Base-by-base conservation (phyloP, 2,888 invertebrate genomes). In the Diplolepis rosae region DNA sequence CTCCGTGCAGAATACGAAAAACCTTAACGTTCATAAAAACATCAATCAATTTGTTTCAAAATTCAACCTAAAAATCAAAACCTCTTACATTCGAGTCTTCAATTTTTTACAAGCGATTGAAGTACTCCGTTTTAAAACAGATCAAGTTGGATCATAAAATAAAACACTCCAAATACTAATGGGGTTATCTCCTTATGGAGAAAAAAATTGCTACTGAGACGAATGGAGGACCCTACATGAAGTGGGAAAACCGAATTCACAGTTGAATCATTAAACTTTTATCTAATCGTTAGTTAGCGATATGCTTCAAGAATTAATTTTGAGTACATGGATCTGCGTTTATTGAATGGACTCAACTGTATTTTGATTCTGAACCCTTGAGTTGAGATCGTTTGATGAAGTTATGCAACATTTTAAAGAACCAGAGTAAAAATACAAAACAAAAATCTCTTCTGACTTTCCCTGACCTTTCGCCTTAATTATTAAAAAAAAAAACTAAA, bases 291-390 rank as follows among this genome's bases (percentile, higher is more conserved):
- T n/a, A 61, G 61, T 39, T 39, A 24, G 39, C 24, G 35, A n/a
- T 61, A 61, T 39, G 22, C 56, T 32, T 5, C 18, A 24, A 56
- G 61, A 61, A 61, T 61, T 61, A 61, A 61, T 61, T 61, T 56
- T 61, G 39, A 61, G 61, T 61, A 39, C 61, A 61, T 61, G 61
- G 35, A 39, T 61, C 61, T 61, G 39, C 39, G 61, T 61, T 61
- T n/a, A 39, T 39, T 61, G 61, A 61, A 61, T 61, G 35, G 39
- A 61, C 61, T 61, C 39, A 9, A 61, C 61, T 61, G 39, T 61
- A 61, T 61, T 61, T 35, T 39, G 61, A 61, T 61, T 61, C 24
- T 61, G 24, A 24, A 61, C 24, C 61, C 61, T 61, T 61, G 61
- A 61, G 22, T 35, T 39, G n/a, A 39, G 13, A 24, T 61, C 61